Evolutionary conservation across 2,888 invertebrate genomes (phyloP).

Genomic region (Callosobruchus maculatus): DNA sequence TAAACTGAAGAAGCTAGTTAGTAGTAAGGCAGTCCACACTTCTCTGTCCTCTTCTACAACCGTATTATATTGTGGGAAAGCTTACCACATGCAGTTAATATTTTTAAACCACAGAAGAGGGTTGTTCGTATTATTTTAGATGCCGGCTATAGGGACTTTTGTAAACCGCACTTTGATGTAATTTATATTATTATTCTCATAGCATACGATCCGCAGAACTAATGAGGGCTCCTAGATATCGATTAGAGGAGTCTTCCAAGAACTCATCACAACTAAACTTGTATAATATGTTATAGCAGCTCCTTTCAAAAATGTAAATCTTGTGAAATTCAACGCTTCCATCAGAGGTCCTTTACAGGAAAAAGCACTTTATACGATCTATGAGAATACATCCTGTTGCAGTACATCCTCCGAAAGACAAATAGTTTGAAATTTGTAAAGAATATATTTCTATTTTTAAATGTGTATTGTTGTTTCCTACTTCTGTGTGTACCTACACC

Average conservation of each 20-base stretch:
- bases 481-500: too few species aligned
- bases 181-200: background rate
- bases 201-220: background rate
- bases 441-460: too few species aligned
- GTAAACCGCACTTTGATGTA: background rate
- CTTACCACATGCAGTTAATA: background rate
- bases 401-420: background rate
- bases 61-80: background rate
- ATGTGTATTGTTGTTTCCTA: too few species aligned
- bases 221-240: background rate
- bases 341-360: background rate
- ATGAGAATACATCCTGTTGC: background rate
- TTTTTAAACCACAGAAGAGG: background rate
- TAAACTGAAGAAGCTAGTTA: background rate
- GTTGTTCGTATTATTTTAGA: background rate
- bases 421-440: too few species aligned
- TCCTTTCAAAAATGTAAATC: background rate
- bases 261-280: background rate
- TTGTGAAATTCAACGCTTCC: background rate
- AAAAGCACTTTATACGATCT: background rate
- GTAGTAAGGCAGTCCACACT: background rate
- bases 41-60: background rate
- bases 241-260: background rate
- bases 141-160: background rate
- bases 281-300: background rate